Evolutionary conservation across 2,888 invertebrate species (phyloP), one percentile per base, ranked within the genome.

Genomic region (Lepeophtheirus nordmannii): DNA sequence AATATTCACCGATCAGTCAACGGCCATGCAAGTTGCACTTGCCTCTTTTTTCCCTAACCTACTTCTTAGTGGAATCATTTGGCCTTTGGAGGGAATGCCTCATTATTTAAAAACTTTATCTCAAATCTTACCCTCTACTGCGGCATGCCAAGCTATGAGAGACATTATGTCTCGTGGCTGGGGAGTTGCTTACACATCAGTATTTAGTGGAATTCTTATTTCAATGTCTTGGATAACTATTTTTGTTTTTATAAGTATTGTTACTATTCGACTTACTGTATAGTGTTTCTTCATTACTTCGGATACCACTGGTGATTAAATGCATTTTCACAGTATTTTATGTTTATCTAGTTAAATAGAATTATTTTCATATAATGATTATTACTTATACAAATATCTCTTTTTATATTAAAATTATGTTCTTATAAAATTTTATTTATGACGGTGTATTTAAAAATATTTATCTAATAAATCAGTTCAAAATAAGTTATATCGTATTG

Each of bases 51-150:
- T 89, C 68, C 89, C 89, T 1, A 86, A 89, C 75, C 84, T 89
- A 22, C 82, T 89, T 82, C 76, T 89, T 8, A 89, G 89, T 83
- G 93, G 93, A 67, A 92, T 93, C 53, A 90, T 94, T 73, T 94
- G 94, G 94, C 93, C 94, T 68, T 85, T 93, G 69, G 91, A 94
- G 75, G 91, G 91, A 67, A 93, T 94, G 89, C 93, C 93, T 1
- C 81, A 83, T 72, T 80, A 86, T 68, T 78, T 94, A 40, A 81
- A 86, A 72, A 78, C 76, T 67, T 70, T 78, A 23, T 74, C 76
- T 8, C 77, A 83, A 62, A 74, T 78, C 1, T 77, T 89, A 7
- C 92, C 92, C 0, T 85, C 88, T 73, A 92, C 91, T 0, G 76
- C 87, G 65, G 85, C 89, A 0, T 82, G 86, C 0, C 82, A 83